A percentile compares a stretch with the other conserved stretches of the same genome.
phyloP scores from a whole-genome alignment of 2,888 invertebrate species.

The Corythucha ciliata region DNA sequence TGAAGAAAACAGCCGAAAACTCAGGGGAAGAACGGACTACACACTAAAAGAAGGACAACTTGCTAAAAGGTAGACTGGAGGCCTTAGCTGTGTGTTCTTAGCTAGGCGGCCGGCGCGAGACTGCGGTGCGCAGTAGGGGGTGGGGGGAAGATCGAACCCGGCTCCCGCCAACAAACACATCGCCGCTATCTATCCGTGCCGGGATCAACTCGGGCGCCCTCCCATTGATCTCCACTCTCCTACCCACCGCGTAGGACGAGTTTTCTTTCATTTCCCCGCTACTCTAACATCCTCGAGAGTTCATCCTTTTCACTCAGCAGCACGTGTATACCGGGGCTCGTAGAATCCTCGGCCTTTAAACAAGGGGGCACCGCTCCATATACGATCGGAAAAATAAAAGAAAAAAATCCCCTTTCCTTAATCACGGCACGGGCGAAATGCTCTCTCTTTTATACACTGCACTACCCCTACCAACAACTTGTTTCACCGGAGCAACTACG shows the following conservation, averaged over 20 bases:
- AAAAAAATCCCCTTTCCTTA: too few relatives aligned
- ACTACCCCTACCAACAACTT: too few relatives aligned
- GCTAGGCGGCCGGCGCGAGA: constrained; percentile 29
- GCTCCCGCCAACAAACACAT: constrained; percentile 1
- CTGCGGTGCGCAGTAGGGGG: constrained; percentile 26
- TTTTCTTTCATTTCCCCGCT: constrained; percentile 9
- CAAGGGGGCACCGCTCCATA: too few relatives aligned
- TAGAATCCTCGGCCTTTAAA: too few relatives aligned
- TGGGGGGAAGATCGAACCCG: constrained; percentile 27
- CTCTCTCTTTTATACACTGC: too few relatives aligned
- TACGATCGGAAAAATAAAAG: too few relatives aligned
- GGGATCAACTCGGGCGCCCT: constrained; percentile 5
- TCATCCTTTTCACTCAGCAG: neutral
- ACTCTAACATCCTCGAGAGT: neutral
- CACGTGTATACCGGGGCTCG: too few relatives aligned
- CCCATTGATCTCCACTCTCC: constrained; percentile 20
- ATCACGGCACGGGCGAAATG: too few relatives aligned
- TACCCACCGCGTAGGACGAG: constrained; percentile 6
- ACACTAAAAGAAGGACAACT: constrained; percentile 31
- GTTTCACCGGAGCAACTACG: too few relatives aligned
- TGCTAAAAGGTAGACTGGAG: constrained; percentile 26
- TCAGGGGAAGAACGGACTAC: constrained; percentile 30
- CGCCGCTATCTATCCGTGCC: constrained; percentile 14
- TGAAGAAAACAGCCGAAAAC: constrained; percentile 18
- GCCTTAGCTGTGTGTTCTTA: constrained; percentile 21